Percentiles rank a stretch among this genome's conserved stretches.
These are phyloP conservation scores for Riptortus pedestris DNA, from an alignment of 1,140 invertebrate genomes.

Conservation along the genomic window DNA sequence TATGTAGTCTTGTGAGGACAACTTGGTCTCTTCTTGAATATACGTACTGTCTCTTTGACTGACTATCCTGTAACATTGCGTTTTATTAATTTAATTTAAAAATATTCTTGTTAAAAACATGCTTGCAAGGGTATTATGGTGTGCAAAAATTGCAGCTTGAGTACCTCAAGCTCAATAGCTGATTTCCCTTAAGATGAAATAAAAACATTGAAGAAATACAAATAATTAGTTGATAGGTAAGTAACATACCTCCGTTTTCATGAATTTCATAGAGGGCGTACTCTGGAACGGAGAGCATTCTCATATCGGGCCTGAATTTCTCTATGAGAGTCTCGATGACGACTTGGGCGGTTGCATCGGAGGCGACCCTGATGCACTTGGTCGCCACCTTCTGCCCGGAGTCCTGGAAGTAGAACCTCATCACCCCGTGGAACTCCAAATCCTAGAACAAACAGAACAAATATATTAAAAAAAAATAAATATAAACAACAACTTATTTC, in stretches of 20 bases:
- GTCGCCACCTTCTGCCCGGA: conserved; percentile 95
- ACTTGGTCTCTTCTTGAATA: no score
- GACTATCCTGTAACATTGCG: no score
- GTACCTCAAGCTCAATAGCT: no score
- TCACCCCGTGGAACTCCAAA: conserved; percentile 96
- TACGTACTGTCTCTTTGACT: no score
- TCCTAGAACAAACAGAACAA: conserved; percentile 55
- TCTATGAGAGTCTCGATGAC: conserved; percentile 95
- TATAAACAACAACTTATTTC: no score
- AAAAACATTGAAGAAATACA: conserved; percentile 10
- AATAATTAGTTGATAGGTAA: neutral
- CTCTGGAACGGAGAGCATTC: conserved; percentile 89
- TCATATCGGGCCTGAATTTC: conserved; percentile 98
- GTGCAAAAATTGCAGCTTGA: no score
- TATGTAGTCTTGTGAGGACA: no score
- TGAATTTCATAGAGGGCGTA: conserved; percentile 97
- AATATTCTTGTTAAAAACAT: no score
- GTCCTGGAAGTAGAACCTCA: conserved; percentile 98
- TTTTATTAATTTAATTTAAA: no score
- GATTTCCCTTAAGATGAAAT: neutral
- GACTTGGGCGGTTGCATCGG: conserved; percentile 84
- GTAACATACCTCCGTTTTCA: conserved; percentile 67
- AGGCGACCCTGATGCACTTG: conserved; percentile 95
- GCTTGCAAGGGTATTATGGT: no score
- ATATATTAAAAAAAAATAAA: neutral